Percentiles rank a stretch among this genome's conserved stretches.
Evolutionary conservation across 2,888 invertebrate species (phyloP).

Genomic region (Branchellion lobata): DNA sequence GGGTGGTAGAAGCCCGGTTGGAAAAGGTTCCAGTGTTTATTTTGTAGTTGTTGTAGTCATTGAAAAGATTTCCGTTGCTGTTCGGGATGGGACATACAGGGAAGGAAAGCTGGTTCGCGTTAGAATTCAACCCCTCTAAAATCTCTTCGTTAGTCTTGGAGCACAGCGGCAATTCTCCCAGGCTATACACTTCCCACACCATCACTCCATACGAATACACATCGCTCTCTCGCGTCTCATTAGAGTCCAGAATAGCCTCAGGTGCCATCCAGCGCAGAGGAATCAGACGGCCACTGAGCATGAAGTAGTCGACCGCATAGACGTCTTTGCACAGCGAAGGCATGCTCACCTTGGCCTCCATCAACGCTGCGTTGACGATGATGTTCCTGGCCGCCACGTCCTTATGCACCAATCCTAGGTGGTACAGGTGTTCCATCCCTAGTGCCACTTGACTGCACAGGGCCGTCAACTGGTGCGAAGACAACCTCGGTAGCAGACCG

Average conservation of each 20-base stretch:
- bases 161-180: slow-evolving; percentile 76
- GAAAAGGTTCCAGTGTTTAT: slow-evolving; percentile 18
- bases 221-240: slow-evolving; percentile 88
- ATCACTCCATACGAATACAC: slow-evolving; percentile 86
- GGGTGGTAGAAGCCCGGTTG: slow-evolving; percentile 53
- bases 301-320: slow-evolving; percentile 85
- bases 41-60: slow-evolving; percentile 8
- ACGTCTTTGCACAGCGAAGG: slow-evolving; percentile 79
- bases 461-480: slow-evolving; percentile 61
- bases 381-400: slow-evolving; percentile 87
- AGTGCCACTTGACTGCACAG: slow-evolving; percentile 72
- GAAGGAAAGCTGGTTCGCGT: slow-evolving; percentile 39
- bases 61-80: not conserved
- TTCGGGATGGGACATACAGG: slow-evolving; percentile 16
- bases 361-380: not conserved
- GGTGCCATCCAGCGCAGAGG: slow-evolving; percentile 85
- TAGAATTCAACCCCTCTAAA: slow-evolving; percentile 49
- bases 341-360: slow-evolving; percentile 58
- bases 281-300: slow-evolving; percentile 64
- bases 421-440: slow-evolving; percentile 77
- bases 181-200: slow-evolving; percentile 83
- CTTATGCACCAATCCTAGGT: slow-evolving; percentile 78
- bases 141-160: slow-evolving; percentile 77
- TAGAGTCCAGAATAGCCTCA: slow-evolving; percentile 85
- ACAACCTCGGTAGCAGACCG: slow-evolving; percentile 71